Evolutionary conservation across 2,888 invertebrate species (phyloP).

Genomic region (Lamproptera curius): DNA sequence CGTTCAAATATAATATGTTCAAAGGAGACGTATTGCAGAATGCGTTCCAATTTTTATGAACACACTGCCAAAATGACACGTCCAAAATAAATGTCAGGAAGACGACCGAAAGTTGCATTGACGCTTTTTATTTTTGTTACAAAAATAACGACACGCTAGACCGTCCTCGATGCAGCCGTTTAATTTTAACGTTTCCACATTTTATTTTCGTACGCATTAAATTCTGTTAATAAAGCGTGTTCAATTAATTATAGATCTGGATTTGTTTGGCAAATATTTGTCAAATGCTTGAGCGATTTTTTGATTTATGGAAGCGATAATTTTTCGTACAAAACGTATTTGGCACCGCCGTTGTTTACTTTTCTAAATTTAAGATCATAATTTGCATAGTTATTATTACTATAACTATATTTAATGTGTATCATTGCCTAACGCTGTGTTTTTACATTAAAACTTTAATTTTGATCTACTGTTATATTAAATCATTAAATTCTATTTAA

Average conservation of each 20-base stretch:
- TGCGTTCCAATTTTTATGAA: neutral
- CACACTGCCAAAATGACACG: slow-evolving; percentile 1
- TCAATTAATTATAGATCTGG: neutral
- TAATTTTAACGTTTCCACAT: slow-evolving; percentile 18
- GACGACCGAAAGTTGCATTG: slow-evolving; percentile 17
- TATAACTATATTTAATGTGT: no score
- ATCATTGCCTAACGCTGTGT: no score
- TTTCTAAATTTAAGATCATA: neutral
- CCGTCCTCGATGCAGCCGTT: slow-evolving; percentile 9
- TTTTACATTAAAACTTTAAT: no score
- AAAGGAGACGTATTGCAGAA: no score
- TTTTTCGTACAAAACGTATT: no score
- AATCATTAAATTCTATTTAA: no score
- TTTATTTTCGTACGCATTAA: slow-evolving; percentile 16
- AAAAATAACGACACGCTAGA: slow-evolving; percentile 13
- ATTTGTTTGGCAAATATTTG: slow-evolving; percentile 2
- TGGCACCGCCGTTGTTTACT: no score
- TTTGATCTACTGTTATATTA: no score
- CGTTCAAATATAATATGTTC: no score
- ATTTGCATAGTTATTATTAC: no score
- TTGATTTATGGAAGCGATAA: no score
- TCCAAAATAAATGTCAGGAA: slow-evolving; percentile 19
- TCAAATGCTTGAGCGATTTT: neutral
- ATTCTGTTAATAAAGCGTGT: slow-evolving; percentile 10
- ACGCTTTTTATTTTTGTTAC: slow-evolving; percentile 10